A percentile compares a stretch with the other conserved stretches of the same genome.
Evolutionary conservation across 2,888 invertebrate genomes (phyloP).

Genomic region (Drosophila merina): DNA sequence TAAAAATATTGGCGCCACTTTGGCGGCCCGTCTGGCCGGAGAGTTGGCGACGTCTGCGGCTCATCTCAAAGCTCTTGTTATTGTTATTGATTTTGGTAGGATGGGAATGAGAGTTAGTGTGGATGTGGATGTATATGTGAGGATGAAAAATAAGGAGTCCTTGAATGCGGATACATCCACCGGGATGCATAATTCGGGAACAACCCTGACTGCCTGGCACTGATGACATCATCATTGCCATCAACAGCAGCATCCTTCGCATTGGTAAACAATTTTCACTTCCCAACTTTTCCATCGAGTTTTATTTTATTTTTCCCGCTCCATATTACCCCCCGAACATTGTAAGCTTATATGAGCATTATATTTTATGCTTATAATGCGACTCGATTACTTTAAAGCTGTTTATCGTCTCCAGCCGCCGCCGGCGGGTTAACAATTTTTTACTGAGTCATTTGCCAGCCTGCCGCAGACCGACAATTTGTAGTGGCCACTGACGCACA

Average conservation of each 20-base stretch:
- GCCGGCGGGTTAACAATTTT: constrained; percentile 39
- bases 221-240: constrained; percentile 59
- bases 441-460: constrained; percentile 39
- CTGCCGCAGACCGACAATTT: constrained; percentile 41
- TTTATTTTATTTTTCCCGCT: constrained; percentile 25
- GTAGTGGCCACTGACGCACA: constrained; percentile 28
- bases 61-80: constrained; percentile 59
- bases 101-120: constrained; percentile 6
- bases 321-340: background rate
- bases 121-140: constrained; percentile 8
- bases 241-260: constrained; percentile 46
- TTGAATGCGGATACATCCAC: constrained; percentile 30
- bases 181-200: constrained; percentile 69
- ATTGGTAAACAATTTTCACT: constrained; percentile 56
- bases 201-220: constrained; percentile 45
- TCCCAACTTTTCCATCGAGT: constrained; percentile 29
- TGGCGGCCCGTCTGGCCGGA: constrained; percentile 65
- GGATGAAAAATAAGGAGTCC: constrained; percentile 4
- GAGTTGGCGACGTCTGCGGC: constrained; percentile 58
- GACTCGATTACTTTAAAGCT: constrained; percentile 63
- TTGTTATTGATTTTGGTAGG: constrained; percentile 66
- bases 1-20: constrained; percentile 68
- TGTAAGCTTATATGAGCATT: constrained; percentile 46
- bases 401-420: constrained; percentile 41
- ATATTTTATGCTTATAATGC: constrained; percentile 66